Evolutionary conservation across 2,113 vertebrate genomes (phyloP), one percentile per base, ranked within the genome.

Genomic region (Abramis brama): DNA sequence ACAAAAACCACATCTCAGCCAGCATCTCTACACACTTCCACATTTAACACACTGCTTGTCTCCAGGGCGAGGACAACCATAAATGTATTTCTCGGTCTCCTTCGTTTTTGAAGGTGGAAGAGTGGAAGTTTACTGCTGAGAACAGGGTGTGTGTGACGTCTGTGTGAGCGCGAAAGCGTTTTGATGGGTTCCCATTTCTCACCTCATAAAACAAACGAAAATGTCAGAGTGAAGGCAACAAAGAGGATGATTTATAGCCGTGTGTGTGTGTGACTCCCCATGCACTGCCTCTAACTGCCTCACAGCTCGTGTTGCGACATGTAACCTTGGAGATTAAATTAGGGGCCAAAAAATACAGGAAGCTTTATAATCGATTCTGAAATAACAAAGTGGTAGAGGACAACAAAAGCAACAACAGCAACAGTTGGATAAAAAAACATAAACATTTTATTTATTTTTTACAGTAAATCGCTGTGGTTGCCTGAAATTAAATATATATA

Each of bases 111-210:
- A 71, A 73, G 81, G 81, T 59, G 64, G 79, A 82, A 23, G 43
- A 82, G 79, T 36, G 33, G 21, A 83, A 30, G 66, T 55, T 60
- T 83, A 82, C 39, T 68, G 39, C 79, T 39, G 57, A 43, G 19
- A 71, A 13, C 45, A 30, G 36, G 13, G 11, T 27, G 64, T 47
- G 60, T 82, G 60, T 82, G 25, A 66, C 45, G 30, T 83, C 43
- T 39, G 64, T 36, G 47, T 57, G 30, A 33, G 81, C 8, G 27
- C 2, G 1, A 27, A 45, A 45, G 36, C 43, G 13, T 17, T 83
- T 83, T 83, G 81, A 73, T 83, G 81, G 66, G 59, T 71, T 83
- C 81, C 50, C 81, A 73, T 83, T 83, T 73, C 68, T 83, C 81
- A 73, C 47, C 66, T 73, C 81, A 73, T 73, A 83, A 73, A 83